Evolutionary conservation across 2,113 vertebrate species (phyloP), one percentile per base, ranked within the genome.

Genomic region (Felis chaus): DNA sequence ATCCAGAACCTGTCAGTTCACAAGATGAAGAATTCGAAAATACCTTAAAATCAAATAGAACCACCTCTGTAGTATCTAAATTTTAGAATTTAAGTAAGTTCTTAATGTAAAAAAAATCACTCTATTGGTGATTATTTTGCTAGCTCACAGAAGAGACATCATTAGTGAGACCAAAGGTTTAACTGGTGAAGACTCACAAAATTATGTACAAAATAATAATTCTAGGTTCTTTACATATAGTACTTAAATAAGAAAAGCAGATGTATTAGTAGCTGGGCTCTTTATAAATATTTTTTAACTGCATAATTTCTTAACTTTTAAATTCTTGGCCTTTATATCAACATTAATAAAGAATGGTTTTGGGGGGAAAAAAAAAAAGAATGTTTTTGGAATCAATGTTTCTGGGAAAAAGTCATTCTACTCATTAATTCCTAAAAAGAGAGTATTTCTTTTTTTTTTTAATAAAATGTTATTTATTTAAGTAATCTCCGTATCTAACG

Each of bases 1-100:
- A 41, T 29, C 55, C 63, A 97, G 97, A 96, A 89, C 25, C 12
- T 55, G 50, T 53, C 69, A 95, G 96, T 97, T 94, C 98, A 97
- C 74, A 76, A 92, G 76, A 29, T 1, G 93, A 88, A 83, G 76
- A 80, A 97, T 53, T 66, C 5, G 90, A 68, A 93, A 71, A 66
- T 94, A 96, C 74, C 98, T 99, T 94, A 96, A 98, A 97, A 96
- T 97, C 9, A 97, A 98, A 97, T n/a, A 92, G 61, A 98, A 96
- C 79, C 81, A 74, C 0, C 4, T 96, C 91, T 98, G 84, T 65
- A 95, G 0, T 89, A 97, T 78, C 41, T 82, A 90, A 82, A 91
- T 80, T 94, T 96, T 95, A n/a, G 4, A 96, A 63, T 87, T 95
- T 87, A 92, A 91, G 7, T 85, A 48, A 57, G 10, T 92, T 96